Base-by-base conservation (phyloP, 2,113 vertebrate species). In the Ailuropoda melanoleuca region DNA sequence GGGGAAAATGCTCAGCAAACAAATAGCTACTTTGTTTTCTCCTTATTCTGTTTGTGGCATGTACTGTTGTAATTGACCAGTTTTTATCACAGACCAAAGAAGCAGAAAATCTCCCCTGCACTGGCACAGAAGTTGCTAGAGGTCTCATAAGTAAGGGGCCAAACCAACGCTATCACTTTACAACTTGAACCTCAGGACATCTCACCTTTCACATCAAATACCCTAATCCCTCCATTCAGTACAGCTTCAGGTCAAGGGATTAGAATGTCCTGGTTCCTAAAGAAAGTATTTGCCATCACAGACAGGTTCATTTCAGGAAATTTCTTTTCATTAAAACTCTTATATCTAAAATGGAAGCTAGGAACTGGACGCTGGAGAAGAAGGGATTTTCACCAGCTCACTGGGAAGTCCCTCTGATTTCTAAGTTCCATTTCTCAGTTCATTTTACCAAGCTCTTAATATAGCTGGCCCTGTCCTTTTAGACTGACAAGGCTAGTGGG, bases 321-420 rank as follows among this genome's bases (percentile, higher is more conserved):
- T 19, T 93, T 94, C 80, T 97, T 86, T 96, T 83, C 75, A 93
- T 90, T 93, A 77, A 95, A 90, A 85, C 23, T 31, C 15, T 43
- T 56, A 72, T 18, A 58, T 23, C 58, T 82, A 43, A 94, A 81
- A 77, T 88, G 64, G 12, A 92, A 97, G 66, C 29, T 75, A 82
- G 48, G 68, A 80, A 72, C 60, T 62, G 8, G 48, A 56, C 78
- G 97, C 74, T 84, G 83, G 80, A 64, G 48, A 97, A 85, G 81
- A 77, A 93, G 55, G 66, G 77, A 97, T 95, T 97, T 97, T 97
- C 91, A 83, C 93, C 66, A 93, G 53, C 66, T 95, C 88, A 29
- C 48, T 84, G 95, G 90, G 82, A 98, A 97, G 93, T 95, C 88
- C 95, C 93, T 94, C 72, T 92, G 78, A 74, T 95, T 94, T 94